Conservation (phyloP, 2,797 vertebrate species). For the Columba guinea region DNA sequence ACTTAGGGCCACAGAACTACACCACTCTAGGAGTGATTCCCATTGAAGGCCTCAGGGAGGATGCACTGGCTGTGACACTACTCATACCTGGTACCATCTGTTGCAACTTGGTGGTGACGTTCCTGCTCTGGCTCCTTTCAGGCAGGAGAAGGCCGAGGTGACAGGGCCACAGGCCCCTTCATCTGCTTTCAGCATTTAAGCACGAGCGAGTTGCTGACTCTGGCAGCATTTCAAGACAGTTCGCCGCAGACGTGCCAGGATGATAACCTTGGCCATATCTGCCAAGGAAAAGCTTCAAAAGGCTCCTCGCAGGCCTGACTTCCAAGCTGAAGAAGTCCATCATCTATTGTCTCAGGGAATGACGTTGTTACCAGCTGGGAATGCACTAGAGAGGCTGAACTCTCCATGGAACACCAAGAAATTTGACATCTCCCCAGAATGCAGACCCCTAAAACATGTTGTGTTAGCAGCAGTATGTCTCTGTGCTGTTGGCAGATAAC, state of each 20-base stretch:
- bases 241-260: neutral
- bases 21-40: fast-evolving
- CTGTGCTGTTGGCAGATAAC: neutral
- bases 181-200: neutral
- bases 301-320: neutral
- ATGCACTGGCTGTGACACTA: fast-evolving
- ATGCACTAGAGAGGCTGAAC: neutral
- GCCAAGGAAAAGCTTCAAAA: neutral
- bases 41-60: neutral
- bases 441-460: neutral
- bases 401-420: neutral
- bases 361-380: neutral
- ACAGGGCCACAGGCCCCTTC: neutral
- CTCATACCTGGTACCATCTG: neutral
- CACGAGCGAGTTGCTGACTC: neutral
- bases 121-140: neutral
- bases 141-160: neutral
- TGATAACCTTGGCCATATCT: conserved; percentile 7
- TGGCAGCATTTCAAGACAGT: neutral
- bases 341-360: neutral
- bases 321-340: neutral
- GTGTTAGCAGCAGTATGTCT: neutral
- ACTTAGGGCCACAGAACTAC: neutral
- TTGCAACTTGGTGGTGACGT: neutral
- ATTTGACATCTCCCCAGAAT: neutral